Evolutionary conservation across 30 jellyfish, hydroid and myxozoan species (phyloP).

Genomic region (Aurelia sp.): DNA sequence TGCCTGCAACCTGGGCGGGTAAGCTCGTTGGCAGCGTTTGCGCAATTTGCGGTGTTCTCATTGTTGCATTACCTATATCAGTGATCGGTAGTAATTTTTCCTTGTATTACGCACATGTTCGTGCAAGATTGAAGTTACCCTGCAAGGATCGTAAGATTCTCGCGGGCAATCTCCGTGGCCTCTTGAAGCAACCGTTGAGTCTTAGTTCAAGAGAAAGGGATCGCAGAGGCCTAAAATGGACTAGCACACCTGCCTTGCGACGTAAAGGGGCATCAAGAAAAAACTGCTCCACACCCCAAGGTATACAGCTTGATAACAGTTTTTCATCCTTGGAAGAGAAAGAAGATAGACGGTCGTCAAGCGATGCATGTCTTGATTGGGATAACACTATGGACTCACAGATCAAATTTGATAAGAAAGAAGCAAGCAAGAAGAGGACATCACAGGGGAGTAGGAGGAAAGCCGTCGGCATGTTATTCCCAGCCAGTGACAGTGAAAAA

Average conservation of each 20-base stretch:
- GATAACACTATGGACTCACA: conserved; percentile 55
- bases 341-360: background rate
- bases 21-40: conserved; percentile 87
- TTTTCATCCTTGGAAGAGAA: conserved; percentile 21
- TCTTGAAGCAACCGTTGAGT: conserved; percentile 90
- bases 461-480: background rate
- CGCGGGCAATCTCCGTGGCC: conserved; percentile 93
- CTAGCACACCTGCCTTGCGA: conserved; percentile 42
- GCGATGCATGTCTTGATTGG: conserved; percentile 65
- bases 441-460: conserved; percentile 3
- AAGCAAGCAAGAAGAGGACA: background rate
- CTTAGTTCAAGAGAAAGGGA: conserved; percentile 94
- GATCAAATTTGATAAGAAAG: conserved; percentile 4
- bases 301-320: too few species aligned
- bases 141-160: conserved; percentile 83
- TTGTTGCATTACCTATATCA: conserved; percentile 95
- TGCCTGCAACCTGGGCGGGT: conserved; percentile 97
- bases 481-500: background rate
- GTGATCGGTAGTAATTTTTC: conserved; percentile 95
- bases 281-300: too few species aligned
- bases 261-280: conserved; percentile 59
- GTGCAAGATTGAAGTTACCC: conserved; percentile 94
- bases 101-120: conserved; percentile 91
- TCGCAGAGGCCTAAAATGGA: conserved; percentile 66
- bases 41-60: conserved; percentile 87